A percentile compares a stretch with the other conserved stretches of the same genome.
Evolutionary conservation across 2,113 vertebrate genomes (phyloP).

Genomic region (Lota lota): DNA sequence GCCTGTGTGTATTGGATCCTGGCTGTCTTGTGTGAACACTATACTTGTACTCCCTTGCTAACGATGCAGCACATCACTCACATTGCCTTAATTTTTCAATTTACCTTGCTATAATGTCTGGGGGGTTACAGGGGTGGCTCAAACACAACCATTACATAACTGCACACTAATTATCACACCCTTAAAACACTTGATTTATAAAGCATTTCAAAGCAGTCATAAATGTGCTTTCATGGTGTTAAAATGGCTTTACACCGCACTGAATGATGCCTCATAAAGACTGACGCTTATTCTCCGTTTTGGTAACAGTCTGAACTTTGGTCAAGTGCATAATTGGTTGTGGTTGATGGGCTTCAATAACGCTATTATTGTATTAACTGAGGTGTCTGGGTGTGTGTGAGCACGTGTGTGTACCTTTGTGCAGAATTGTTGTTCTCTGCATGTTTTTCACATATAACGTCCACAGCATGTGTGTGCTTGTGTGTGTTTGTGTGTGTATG

Average conservation of each 20-base stretch:
- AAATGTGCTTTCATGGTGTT: neutral
- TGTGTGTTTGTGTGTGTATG: too few relatives aligned
- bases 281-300: neutral
- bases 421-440: too few relatives aligned
- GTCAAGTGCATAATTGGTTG: neutral
- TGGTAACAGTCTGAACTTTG: neutral
- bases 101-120: neutral
- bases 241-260: neutral
- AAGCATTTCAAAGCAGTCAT: constrained; percentile 1
- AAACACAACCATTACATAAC: neutral
- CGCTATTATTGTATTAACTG: neutral
- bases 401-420: neutral
- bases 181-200: constrained; percentile 9
- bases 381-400: constrained; percentile 19
- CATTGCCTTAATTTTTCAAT: constrained; percentile 9
- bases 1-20: too few relatives aligned
- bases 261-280: constrained; percentile 4
- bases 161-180: neutral
- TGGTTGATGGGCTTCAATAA: neutral
- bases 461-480: too few relatives aligned
- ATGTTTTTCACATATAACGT: neutral
- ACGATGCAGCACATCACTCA: neutral
- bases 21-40: too few relatives aligned
- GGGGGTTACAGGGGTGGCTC: neutral
- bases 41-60: neutral